Base-by-base conservation (phyloP, 1,140 invertebrate genomes). In the Tenebrio molitor region DNA sequence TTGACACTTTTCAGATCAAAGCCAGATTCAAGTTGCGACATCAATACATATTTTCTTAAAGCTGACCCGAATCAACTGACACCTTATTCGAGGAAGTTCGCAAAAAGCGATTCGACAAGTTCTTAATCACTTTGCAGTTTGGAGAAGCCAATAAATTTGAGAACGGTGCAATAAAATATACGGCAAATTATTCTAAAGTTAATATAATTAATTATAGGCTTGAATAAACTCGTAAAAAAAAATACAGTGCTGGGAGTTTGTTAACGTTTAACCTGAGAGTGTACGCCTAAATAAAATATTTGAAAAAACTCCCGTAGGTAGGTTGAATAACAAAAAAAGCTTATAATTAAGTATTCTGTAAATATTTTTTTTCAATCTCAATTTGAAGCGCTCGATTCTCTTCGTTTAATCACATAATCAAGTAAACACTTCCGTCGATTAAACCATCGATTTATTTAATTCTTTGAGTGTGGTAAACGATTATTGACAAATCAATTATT, bases 401-500 rank as follows among this genome's bases (percentile, higher is more conserved):
- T 10, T 58, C 50, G 23, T 58, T 58, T 58, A 58, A 58, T 33
- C 50, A 34, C 50, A 58, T 58, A 58, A 58, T 58, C 50, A 58
- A 58, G 50, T 58, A 58, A 58, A 58, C 50, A 58, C 50, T 58
- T 58, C 50, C 50, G 50, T 19, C 50, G 50, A 58, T 58, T 58
- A 58, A 25, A 58, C 23, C 50, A 58, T 58, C 50, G 50, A 58
- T 58, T 58, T 58, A 58, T 58, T 58, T 25, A 58, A 58, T 58
- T 58, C 50, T 58, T 58, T 58, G 50, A 58, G 21, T 25, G 8
- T 46, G 42, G 50, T 58, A 58, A 50, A 12, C 50, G 50, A 58
- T 58, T 58, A 58, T 58, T 58, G 50, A 58, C 50, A 58, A 58
- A 58, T 58, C 50, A 58, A 58, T 58, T 58, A 58, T 58, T 29